Evolutionary conservation across 1,140 invertebrate species (phyloP), one percentile per base, ranked within the genome.

Genomic region (Drosophila eugracilis): DNA sequence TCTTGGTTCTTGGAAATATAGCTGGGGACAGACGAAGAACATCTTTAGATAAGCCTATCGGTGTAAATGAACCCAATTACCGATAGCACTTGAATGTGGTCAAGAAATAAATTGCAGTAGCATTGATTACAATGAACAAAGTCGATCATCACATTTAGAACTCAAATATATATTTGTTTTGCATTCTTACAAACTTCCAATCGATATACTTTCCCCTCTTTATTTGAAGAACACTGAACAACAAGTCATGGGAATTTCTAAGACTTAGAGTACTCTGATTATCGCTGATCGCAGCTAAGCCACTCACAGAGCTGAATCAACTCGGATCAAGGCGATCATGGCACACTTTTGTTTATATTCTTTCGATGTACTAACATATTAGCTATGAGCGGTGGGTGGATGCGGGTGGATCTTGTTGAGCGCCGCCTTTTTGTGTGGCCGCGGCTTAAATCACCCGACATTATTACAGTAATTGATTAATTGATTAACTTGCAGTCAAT

Each of bases 391-490:
- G 22, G 62, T 42, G 62, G 71, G 60, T 69, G 62, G 44, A 28
- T 70, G 34, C 24, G 6, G 37, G 36, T 49, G 39, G 10, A 44
- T 72, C 47, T 52, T 21, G 63, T 22, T 36, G n/a, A 22, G 41
- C 12, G 54, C 32, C 37, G 59, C 44, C 22, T 48, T 60, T 47
- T 53, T 39, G 54, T 70, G 63, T 76, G 76, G 53, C 37, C 21
- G 49, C 49, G 10, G 19, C 49, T 58, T 2, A 70, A 71, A 75
- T 78, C 59, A 59, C 30, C 57, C 55, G 52, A 49, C 67, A 69
- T 81, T 81, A 81, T 81, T 74, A 63, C 57, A 52, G 55, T 83
- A 81, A 83, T 83, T 81, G 78, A 81, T 81, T 81, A 78, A 81
- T 81, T 81, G 78, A 81, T 81, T 81, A 74, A 81, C 74, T 83